A percentile compares a stretch with the other conserved stretches of the same genome.
Evolutionary conservation across 2,888 invertebrate genomes (phyloP).

Genomic region (Sinohyriopsis cumingii): DNA sequence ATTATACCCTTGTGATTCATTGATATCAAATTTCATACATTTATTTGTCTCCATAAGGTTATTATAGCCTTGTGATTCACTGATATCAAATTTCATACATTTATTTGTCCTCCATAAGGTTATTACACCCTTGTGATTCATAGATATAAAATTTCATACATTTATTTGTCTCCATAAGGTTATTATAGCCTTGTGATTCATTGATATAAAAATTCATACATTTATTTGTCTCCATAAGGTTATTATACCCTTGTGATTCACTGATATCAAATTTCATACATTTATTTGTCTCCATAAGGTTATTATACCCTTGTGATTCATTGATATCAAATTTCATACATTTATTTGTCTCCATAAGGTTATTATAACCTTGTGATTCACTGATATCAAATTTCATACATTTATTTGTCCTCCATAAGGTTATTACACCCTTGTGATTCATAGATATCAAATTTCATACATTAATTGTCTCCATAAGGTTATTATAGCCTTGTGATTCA

Average conservation of each 20-base stretch:
- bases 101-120: not conserved
- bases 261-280: not conserved
- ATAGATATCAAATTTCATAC: not conserved
- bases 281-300: not conserved
- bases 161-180: not conserved
- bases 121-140: not conserved
- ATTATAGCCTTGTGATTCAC: not conserved
- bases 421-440: not conserved
- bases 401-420: not conserved
- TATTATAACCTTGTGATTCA: not conserved
- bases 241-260: not conserved
- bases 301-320: not conserved
- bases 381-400: not conserved
- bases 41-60: not conserved
- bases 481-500: not conserved
- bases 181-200: not conserved
- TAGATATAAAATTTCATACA: not conserved
- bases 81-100: not conserved
- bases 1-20: not conserved
- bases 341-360: not conserved
- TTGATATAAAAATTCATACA: not conserved
- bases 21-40: not conserved
- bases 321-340: not conserved
- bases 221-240: not conserved
- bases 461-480: not conserved